Conservation (phyloP, 2,797 vertebrate genomes). For the Setipinna tenuifilis region DNA sequence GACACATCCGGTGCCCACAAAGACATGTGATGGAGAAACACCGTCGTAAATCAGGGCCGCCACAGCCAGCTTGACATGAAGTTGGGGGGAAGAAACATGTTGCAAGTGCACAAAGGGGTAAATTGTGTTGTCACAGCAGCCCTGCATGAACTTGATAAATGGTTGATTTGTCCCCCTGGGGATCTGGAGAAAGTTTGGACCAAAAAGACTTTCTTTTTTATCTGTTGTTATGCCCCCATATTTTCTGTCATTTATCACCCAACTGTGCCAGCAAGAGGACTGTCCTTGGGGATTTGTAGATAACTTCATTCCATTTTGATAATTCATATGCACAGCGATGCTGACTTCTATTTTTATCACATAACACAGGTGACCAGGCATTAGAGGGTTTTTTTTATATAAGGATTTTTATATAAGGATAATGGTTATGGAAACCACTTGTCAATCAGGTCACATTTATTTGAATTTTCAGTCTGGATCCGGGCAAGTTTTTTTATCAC, state of each 20-base stretch:
- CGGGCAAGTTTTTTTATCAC: background rate
- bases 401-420: background rate
- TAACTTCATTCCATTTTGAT: background rate
- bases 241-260: no score
- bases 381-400: no score
- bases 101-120: slow-evolving; percentile 43
- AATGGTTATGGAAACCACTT: background rate
- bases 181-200: background rate
- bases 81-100: slow-evolving; percentile 17
- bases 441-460: background rate
- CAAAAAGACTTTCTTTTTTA: background rate
- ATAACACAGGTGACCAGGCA: background rate
- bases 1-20: slow-evolving; percentile 50
- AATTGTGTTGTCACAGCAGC: slow-evolving; percentile 49
- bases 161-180: slow-evolving; percentile 38
- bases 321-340: background rate
- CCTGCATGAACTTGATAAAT: slow-evolving; percentile 46
- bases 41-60: slow-evolving; percentile 51
- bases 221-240: no score
- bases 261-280: background rate
- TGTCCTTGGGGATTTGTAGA: background rate
- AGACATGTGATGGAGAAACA: slow-evolving; percentile 54
- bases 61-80: background rate
- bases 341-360: background rate
- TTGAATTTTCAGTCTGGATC: background rate